Evolutionary conservation across 2,113 vertebrate species (phyloP).

Genomic region (Notarius quadriscutis): DNA sequence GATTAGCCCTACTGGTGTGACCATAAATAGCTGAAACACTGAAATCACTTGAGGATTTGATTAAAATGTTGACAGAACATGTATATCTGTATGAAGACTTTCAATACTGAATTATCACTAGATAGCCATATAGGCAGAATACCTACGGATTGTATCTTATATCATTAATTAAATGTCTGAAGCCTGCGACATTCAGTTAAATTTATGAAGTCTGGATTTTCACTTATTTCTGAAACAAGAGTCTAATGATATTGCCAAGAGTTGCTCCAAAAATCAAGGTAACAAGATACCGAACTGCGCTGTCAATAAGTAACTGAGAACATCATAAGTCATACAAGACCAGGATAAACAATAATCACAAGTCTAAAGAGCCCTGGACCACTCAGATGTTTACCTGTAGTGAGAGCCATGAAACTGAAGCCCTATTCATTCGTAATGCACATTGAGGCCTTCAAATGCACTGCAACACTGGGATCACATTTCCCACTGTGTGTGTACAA

Average conservation of each 20-base stretch:
- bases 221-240: conserved; percentile 10
- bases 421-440: conserved; percentile 53
- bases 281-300: conserved; percentile 36
- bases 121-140: neutral
- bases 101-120: neutral
- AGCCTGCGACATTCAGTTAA: neutral
- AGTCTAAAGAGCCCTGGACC: conserved; percentile 40
- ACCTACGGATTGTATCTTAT: neutral
- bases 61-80: neutral
- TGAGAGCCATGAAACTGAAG: conserved; percentile 52
- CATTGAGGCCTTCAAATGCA: conserved; percentile 33
- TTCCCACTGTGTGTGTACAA: conserved; percentile 34
- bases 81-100: neutral
- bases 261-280: conserved; percentile 36
- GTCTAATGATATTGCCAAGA: neutral
- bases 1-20: neutral
- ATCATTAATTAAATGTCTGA: neutral
- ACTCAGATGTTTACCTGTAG: conserved; percentile 47
- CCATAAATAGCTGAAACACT: neutral
- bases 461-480: conserved; percentile 37
- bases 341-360: conserved; percentile 43
- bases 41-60: neutral
- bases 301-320: conserved; percentile 47
- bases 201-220: neutral
- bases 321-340: conserved; percentile 50